Evolutionary conservation across 1,140 invertebrate species (phyloP).

Genomic region (Trypoxylus dichotomus): DNA sequence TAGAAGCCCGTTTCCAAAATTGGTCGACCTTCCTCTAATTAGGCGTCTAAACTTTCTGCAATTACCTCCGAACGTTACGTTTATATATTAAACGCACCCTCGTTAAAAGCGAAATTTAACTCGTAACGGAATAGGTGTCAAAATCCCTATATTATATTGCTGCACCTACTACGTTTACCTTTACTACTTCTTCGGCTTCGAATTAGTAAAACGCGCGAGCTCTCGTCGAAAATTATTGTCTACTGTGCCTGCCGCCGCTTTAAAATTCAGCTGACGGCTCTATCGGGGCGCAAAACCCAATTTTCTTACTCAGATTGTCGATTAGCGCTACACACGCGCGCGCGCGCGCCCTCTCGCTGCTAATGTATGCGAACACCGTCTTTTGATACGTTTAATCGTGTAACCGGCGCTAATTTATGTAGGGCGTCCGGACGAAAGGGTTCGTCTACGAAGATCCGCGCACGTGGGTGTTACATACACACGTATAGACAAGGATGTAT

Average conservation of each 20-base stretch:
- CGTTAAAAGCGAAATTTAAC: too few relatives aligned
- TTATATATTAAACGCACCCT: too few relatives aligned
- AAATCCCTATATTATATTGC: too few relatives aligned
- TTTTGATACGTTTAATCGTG: not conserved
- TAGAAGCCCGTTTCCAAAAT: too few relatives aligned
- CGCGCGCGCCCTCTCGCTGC: not conserved
- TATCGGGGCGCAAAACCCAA: not conserved
- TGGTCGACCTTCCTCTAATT: too few relatives aligned
- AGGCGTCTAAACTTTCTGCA: too few relatives aligned
- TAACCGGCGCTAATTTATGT: not conserved
- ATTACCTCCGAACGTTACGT: too few relatives aligned
- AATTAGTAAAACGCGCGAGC: not conserved
- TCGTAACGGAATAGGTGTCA: too few relatives aligned
- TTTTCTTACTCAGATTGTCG: slow-evolving; percentile 6
- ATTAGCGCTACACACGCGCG: not conserved
- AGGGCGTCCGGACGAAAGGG: not conserved
- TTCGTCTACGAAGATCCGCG: not conserved
- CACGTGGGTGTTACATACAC: not conserved
- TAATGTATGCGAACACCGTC: not conserved
- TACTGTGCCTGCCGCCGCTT: not conserved
- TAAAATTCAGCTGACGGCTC: not conserved
- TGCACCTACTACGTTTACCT: too few relatives aligned
- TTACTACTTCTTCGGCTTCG: too few relatives aligned
- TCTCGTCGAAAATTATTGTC: not conserved
- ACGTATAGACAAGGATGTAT: not conserved